Conservation (phyloP, 2,797 vertebrate genomes). For the Orientallactaga sibirica region DNA sequence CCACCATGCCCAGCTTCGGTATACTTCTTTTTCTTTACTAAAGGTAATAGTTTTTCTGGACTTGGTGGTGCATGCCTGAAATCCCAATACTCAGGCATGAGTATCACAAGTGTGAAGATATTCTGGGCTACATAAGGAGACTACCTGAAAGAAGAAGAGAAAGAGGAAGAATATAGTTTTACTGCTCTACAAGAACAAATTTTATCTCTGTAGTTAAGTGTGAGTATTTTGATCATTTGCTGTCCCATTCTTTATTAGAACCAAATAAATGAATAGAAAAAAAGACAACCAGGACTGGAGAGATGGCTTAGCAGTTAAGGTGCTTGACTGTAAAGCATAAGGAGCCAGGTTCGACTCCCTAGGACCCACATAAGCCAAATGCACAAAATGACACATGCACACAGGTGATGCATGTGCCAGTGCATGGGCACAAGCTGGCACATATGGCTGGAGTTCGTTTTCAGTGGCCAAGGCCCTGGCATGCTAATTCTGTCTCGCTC, state of each 20-base stretch:
- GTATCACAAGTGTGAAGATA: background rate
- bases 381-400: too few species aligned
- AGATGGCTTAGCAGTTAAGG: too few species aligned
- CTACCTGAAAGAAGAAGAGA: too few species aligned
- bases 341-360: too few species aligned
- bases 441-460: too few species aligned
- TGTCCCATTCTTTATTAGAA: background rate
- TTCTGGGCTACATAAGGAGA: background rate
- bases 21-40: background rate
- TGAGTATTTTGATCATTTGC: background rate
- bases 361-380: too few species aligned
- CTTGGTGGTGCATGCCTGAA: background rate
- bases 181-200: background rate
- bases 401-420: too few species aligned
- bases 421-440: too few species aligned
- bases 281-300: too few species aligned
- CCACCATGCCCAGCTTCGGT: background rate
- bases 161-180: background rate
- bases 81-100: background rate
- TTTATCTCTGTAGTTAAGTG: background rate
- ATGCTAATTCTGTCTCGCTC: too few species aligned
- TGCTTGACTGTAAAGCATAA: too few species aligned
- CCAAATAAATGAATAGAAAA: background rate
- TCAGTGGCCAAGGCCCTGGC: too few species aligned
- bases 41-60: background rate